Conservation (phyloP, 2,888 invertebrate genomes). For the Calameuta idolon region DNA sequence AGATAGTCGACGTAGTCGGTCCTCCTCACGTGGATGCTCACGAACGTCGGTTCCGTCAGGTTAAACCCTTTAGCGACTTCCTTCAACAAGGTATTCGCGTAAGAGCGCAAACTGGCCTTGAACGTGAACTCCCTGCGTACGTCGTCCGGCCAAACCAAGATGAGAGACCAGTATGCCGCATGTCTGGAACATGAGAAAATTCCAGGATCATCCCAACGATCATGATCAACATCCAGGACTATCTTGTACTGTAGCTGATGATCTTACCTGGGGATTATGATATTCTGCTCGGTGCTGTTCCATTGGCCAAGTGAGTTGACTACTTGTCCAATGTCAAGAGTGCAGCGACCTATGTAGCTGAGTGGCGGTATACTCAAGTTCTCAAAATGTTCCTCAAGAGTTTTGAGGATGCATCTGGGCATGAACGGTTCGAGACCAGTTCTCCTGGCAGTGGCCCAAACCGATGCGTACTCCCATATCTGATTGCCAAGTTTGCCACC, state of each 20-base stretch:
- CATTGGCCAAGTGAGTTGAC: constrained; percentile 69
- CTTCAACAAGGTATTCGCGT: constrained; percentile 67
- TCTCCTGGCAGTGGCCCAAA: constrained; percentile 63
- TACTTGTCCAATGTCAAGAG: constrained; percentile 67
- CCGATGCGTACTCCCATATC: constrained; percentile 64
- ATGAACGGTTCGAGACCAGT: constrained; percentile 62
- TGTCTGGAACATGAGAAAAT: constrained; percentile 52
- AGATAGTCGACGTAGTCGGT: constrained; percentile 72
- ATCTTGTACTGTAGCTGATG: background rate
- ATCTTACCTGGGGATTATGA: constrained; percentile 68
- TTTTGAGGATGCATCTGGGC: constrained; percentile 67
- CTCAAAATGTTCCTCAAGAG: constrained; percentile 71
- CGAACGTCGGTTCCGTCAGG: constrained; percentile 61
- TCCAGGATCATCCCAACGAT: background rate
- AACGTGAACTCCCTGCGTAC: constrained; percentile 71
- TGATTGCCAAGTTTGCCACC: constrained; percentile 64
- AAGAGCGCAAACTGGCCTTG: constrained; percentile 66
- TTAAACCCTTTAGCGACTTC: constrained; percentile 53
- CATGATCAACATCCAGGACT: background rate
- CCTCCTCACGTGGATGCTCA: constrained; percentile 71
- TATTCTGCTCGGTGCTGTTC: constrained; percentile 72
- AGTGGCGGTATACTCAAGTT: constrained; percentile 70
- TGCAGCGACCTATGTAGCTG: constrained; percentile 71
- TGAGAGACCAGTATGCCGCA: constrained; percentile 70
- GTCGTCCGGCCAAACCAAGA: constrained; percentile 71